Conservation (phyloP, 2,888 invertebrate genomes). For the Malacosoma neustria region DNA sequence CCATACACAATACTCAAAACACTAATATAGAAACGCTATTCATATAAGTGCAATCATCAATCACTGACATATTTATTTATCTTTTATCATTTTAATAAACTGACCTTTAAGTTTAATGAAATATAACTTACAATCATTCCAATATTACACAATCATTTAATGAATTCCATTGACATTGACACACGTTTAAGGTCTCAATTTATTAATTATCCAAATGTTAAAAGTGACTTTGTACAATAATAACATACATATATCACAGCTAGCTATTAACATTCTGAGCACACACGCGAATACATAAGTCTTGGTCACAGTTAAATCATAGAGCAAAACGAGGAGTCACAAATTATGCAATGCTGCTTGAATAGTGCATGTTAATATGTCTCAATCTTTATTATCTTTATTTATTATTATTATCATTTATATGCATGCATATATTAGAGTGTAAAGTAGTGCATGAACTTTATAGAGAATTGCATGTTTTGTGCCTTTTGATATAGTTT, state of each 20-base stretch:
- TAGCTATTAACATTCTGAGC: neutral
- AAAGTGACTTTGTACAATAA: neutral
- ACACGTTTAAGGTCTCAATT: too few species aligned
- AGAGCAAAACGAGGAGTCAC: slow-evolving; percentile 29
- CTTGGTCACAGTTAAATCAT: slow-evolving; percentile 5
- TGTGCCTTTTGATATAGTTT: slow-evolving; percentile 22
- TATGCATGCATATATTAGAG: slow-evolving; percentile 9
- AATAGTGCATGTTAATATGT: slow-evolving; percentile 35
- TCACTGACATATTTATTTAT: too few species aligned
- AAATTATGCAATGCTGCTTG: slow-evolving; percentile 56
- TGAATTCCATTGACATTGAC: too few species aligned
- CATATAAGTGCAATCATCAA: too few species aligned
- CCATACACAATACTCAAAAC: slow-evolving; percentile 2
- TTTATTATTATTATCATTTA: slow-evolving; percentile 39
- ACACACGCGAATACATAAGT: slow-evolving; percentile 6
- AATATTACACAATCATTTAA: too few species aligned
- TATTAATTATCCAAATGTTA: too few species aligned
- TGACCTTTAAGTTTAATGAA: too few species aligned
- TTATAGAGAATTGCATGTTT: slow-evolving; percentile 43
- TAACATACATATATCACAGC: neutral
- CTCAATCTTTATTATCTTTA: slow-evolving; percentile 29
- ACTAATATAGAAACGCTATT: too few species aligned
- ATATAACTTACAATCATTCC: too few species aligned
- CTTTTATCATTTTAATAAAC: too few species aligned
- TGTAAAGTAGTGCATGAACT: slow-evolving; percentile 24